phyloP scores from a whole-genome alignment of 2,797 vertebrate genomes.

The Nothura maculosa region DNA sequence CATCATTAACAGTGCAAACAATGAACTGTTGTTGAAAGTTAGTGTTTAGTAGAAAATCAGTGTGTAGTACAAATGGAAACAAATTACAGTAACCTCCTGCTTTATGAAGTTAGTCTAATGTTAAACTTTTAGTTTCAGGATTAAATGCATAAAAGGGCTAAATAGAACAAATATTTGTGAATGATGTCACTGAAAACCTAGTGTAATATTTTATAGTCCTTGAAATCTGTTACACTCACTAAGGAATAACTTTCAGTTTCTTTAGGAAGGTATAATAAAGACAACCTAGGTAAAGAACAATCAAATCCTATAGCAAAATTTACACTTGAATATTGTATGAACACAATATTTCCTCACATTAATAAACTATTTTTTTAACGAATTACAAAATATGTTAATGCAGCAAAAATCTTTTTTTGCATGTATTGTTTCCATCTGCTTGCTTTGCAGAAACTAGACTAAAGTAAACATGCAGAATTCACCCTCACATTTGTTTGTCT shows the following conservation, averaged over 20 bases:
- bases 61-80: neutral
- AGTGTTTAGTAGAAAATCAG: neutral
- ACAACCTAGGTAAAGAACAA: neutral
- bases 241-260: neutral
- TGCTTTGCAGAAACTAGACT: conserved; percentile 11
- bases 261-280: neutral
- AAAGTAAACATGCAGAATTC: neutral
- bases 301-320: conserved; percentile 19
- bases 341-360: conserved; percentile 6
- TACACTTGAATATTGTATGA: conserved; percentile 51
- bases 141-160: neutral
- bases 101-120: neutral
- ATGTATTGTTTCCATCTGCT: neutral
- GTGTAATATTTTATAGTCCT: neutral
- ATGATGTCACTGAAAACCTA: neutral
- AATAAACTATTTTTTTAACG: conserved; percentile 41
- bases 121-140: neutral
- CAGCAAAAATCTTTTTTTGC: neutral
- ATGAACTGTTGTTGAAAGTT: neutral
- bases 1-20: neutral
- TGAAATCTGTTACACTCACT: neutral
- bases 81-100: neutral
- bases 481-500: neutral
- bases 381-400: conserved; percentile 25
- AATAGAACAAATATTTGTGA: neutral